Base-by-base conservation (phyloP, 2,113 vertebrate species). In the Spheniscus mendiculus region DNA sequence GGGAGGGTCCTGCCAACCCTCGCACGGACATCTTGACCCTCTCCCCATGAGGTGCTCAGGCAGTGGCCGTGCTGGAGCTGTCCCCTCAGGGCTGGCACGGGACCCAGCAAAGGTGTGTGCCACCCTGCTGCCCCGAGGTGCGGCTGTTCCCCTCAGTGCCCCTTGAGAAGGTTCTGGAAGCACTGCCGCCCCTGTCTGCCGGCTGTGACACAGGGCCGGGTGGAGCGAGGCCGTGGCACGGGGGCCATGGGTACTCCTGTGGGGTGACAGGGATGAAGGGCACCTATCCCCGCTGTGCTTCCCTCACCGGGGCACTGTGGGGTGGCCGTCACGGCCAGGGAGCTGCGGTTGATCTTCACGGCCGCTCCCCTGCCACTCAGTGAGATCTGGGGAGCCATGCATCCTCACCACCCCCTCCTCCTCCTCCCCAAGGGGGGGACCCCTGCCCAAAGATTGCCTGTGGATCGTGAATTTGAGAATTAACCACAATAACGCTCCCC, bases 31-130 rank as follows among this genome's bases (percentile, higher is more conserved):
- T 11, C 32, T 29, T 26, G 34, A 19, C 26, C 55, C 13, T 34
- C 9, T 47, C 16, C 47, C 40, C 20, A 40, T 22, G 30, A 62
- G n/a, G 40, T 0, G 0, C 40, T 42, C 22, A 23, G 27, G 18
- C 3, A 6, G 44, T 10, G 6, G 36, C 61, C 1, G 3, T 50
- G 77, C 21, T 2, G 1, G 26, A 10, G 10, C 17, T 16, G 17
- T 53, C 32, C 53, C 26, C 73, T 49, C 32, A 13, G 15, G 44
- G 49, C 44, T 52, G 38, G 18, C 44, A 12, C 5, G 3, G 26
- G 47, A 50, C 72, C 15, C 0, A 5, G 13, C 0, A 0, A 27
- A 34, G 44, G 44, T 22, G 4, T 0, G 4, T 12, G 22, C 13
- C 45, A 32, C 27, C 22, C 23, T 15, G 47, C 38, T 42, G 50